Evolutionary conservation across 1,140 invertebrate species (phyloP).

Genomic region (Procambarus virginalis): DNA sequence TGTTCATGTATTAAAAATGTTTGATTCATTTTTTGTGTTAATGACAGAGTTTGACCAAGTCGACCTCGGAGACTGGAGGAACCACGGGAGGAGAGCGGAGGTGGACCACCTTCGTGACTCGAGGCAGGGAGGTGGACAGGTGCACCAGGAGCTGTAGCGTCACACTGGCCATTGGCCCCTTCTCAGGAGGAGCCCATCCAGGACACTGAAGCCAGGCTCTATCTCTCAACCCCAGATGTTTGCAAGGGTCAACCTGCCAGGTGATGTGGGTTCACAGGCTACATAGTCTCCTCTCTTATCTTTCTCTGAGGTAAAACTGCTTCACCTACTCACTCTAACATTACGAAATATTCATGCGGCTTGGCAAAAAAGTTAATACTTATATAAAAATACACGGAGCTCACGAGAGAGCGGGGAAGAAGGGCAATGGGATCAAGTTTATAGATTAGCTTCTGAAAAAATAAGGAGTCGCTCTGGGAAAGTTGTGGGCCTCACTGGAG

Average conservation of each 20-base stretch:
- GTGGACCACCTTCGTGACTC: background rate
- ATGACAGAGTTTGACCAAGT: background rate
- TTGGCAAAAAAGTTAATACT: constrained; percentile 21
- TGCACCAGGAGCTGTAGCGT: background rate
- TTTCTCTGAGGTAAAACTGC: background rate
- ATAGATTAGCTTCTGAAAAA: constrained; percentile 24
- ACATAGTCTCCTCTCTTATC: background rate
- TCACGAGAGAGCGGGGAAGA: background rate
- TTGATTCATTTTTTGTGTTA: no score
- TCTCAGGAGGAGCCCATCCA: background rate
- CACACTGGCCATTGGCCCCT: background rate
- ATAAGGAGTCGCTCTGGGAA: constrained; percentile 23
- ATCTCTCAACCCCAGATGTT: background rate
- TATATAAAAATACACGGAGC: constrained; percentile 42
- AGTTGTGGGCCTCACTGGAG: constrained; percentile 9
- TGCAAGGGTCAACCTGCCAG: background rate
- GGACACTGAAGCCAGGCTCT: background rate
- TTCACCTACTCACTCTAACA: constrained; percentile 11
- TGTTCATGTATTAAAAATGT: background rate
- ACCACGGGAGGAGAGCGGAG: background rate
- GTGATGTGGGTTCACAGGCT: background rate
- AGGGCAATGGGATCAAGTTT: background rate
- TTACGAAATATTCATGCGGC: constrained; percentile 31
- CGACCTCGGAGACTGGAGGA: background rate
- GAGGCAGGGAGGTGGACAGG: background rate